Evolutionary conservation across 2,797 vertebrate genomes (phyloP).

Genomic region (Smutsia temminckii): DNA sequence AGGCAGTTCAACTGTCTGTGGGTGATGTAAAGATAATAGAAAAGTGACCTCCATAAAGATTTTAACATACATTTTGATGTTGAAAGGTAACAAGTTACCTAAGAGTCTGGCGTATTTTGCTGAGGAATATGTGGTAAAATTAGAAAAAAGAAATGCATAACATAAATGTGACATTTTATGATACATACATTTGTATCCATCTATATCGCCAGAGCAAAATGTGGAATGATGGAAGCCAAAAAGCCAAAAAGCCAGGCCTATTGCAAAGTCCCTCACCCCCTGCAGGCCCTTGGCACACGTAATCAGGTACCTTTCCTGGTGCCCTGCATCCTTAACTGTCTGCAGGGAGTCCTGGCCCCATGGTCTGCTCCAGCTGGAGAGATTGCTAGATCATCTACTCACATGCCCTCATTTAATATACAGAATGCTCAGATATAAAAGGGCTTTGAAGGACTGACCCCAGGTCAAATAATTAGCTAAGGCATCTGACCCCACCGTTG

Average conservation of each 20-base stretch:
- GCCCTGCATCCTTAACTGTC: background rate
- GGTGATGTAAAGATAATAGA: constrained; percentile 66
- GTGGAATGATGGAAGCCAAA: background rate
- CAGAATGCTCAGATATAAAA: background rate
- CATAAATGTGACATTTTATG: background rate
- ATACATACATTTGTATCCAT: background rate
- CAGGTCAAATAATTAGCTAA: background rate
- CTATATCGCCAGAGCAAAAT: background rate
- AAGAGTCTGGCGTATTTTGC: constrained; percentile 67
- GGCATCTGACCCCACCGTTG: background rate
- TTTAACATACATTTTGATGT: constrained; percentile 48
- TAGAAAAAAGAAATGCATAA: background rate
- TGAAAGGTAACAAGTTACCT: constrained; percentile 48
- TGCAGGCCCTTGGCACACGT: background rate
- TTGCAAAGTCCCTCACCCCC: background rate
- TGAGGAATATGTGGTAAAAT: constrained; percentile 69
- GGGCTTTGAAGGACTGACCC: background rate
- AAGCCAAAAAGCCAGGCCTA: background rate
- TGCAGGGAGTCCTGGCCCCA: background rate
- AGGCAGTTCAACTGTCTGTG: background rate
- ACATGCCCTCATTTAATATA: background rate
- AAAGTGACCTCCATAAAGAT: constrained; percentile 61
- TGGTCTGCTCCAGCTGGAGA: background rate
- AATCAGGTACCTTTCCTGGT: background rate
- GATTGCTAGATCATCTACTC: background rate